Evolutionary conservation across 2,113 vertebrate genomes (phyloP).

Genomic region (Rana temporaria): DNA sequence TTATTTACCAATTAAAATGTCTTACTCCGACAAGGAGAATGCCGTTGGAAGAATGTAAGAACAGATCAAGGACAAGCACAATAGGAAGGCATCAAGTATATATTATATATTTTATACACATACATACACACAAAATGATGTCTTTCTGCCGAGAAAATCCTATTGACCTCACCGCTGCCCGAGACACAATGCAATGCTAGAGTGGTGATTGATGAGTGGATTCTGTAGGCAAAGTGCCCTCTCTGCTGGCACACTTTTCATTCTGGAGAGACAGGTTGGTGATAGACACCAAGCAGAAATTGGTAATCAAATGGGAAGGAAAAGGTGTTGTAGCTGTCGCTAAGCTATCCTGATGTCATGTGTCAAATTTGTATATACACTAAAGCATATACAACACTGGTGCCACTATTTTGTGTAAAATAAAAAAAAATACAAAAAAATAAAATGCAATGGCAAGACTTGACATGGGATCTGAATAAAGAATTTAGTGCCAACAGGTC

Average conservation of each 20-base stretch:
- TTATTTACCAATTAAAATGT: conserved; percentile 39
- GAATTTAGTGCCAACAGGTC: too few relatives aligned
- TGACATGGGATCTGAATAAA: too few relatives aligned
- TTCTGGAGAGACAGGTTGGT: not conserved
- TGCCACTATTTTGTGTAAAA: not conserved
- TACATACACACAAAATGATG: too few relatives aligned
- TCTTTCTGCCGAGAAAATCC: conserved; percentile 22
- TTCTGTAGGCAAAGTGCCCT: conserved; percentile 35
- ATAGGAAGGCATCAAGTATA: not conserved
- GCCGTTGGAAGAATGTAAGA: not conserved
- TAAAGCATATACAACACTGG: not conserved
- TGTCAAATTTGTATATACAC: not conserved
- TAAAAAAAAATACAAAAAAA: not conserved
- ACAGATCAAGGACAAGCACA: conserved; percentile 7
- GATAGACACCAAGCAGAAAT: conserved; percentile 19
- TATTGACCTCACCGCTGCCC: conserved; percentile 19
- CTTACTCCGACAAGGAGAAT: not conserved
- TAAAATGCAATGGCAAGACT: too few relatives aligned
- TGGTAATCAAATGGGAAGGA: not conserved
- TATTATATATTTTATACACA: not conserved
- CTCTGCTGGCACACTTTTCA: conserved; percentile 5
- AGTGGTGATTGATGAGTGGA: conserved; percentile 4
- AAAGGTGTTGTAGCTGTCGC: not conserved
- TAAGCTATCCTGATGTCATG: not conserved
- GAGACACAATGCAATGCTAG: conserved; percentile 3